Conservation (phyloP, 2,888 invertebrate species). For the Adela reaumurella region DNA sequence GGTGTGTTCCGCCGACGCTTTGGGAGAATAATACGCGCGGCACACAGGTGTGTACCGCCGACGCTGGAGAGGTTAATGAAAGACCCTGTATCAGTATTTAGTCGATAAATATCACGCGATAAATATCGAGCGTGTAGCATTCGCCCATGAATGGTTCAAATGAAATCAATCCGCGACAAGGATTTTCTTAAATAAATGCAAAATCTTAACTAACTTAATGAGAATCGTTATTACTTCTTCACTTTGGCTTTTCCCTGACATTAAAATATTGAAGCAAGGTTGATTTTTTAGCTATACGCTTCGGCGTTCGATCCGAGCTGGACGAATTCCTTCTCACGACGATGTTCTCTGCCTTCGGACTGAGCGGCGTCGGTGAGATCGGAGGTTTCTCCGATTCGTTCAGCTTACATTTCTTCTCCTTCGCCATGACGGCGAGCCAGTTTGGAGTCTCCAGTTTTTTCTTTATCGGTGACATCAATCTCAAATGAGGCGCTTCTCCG, state of each 20-base stretch:
- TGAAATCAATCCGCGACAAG: too few relatives aligned
- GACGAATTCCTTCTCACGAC: constrained; percentile 24
- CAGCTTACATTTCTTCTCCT: constrained; percentile 19
- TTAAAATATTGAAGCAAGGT: constrained; percentile 37
- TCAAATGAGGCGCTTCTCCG: constrained; percentile 73
- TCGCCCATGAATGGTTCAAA: too few relatives aligned
- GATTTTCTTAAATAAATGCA: too few relatives aligned
- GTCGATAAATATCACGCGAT: too few relatives aligned
- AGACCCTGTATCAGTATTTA: too few relatives aligned
- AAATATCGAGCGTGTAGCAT: too few relatives aligned
- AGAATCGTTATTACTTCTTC: too few relatives aligned
- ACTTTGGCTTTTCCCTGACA: constrained; percentile 11
- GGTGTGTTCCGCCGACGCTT: too few relatives aligned
- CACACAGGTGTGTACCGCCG: too few relatives aligned
- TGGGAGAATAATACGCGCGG: too few relatives aligned
- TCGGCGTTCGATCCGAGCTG: constrained; percentile 24
- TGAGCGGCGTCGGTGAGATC: constrained; percentile 16
- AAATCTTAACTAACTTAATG: too few relatives aligned
- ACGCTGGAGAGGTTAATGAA: too few relatives aligned
- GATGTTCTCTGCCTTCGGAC: constrained; percentile 23
- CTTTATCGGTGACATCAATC: constrained; percentile 66
- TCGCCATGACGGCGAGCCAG: constrained; percentile 54
- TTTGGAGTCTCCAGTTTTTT: constrained; percentile 61
- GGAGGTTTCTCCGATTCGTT: constrained; percentile 10
- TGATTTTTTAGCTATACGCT: constrained; percentile 20